Base-by-base conservation (phyloP, 2,888 invertebrate genomes). In the Lamellibrachia satsuma region DNA sequence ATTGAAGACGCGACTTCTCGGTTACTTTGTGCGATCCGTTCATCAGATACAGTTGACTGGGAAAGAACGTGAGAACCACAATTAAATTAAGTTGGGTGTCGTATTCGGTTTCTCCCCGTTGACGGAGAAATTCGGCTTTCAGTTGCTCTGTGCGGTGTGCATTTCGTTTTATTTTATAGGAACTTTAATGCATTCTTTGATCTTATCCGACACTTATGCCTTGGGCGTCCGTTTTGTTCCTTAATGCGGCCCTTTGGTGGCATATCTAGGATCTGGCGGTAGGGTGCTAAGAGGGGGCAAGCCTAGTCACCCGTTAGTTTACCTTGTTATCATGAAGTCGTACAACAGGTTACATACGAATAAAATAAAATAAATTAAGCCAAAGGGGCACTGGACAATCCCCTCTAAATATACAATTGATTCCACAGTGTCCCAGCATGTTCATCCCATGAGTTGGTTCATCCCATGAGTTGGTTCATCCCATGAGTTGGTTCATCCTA, bases 61-160 rank as follows among this genome's bases (percentile, higher is more conserved):
- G 75, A 75, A 75, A 22, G n/a, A n/a, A 22, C 75, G 75, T 4
- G 75, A 75, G 75, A 75, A 75, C 75, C n/a, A 22, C n/a, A 15
- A 75, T 75, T 75, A 75, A 75, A 75, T 75, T 75, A 75, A 75
- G 75, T 75, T 22, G 75, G 75, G 75, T 75, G 75, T 75, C 75
- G 75, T 22, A 22, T 75, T 75, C 75, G 75, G 75, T 75, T 15
- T 15, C 75, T 22, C 6, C 75, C 22, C 75, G 75, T n/a, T 75
- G 75, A 60, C 75, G 15, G 75, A 22, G 6, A 22, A 6, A 6
- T n/a, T 75, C 15, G 75, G 75, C 75, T 75, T 75, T 22, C 22
- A 75, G 75, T 75, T 75, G 15, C 75, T 75, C n/a, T 0, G 22
- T 75, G 75, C 22, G 75, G 75, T 75, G 75, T 75, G 2, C 75